Evolutionary conservation across 2,797 vertebrate genomes (phyloP).

Genomic region (Cheirogaleus major): DNA sequence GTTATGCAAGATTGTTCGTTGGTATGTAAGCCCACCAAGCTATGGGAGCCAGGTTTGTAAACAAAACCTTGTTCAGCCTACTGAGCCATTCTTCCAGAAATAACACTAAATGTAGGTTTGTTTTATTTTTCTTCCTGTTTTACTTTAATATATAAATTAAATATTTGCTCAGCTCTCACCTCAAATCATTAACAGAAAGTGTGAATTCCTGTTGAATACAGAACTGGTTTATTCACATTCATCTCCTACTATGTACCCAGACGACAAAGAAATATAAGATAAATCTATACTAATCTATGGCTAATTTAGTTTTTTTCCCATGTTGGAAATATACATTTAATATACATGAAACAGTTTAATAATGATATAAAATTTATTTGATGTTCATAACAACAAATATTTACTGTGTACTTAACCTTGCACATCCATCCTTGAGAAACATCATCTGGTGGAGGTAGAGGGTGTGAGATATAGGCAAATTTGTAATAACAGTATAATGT

Average conservation of each 20-base stretch:
- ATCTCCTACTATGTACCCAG: not conserved
- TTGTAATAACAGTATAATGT: not conserved
- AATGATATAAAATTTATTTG: not conserved
- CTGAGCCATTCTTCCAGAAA: conserved; percentile 18
- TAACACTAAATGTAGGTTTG: not conserved
- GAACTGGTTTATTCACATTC: not conserved
- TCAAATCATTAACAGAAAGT: conserved; percentile 20
- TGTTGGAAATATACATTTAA: not conserved
- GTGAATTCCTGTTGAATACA: conserved; percentile 15
- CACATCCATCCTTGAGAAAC: not conserved
- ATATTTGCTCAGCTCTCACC: not conserved
- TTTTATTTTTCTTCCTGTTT: not conserved
- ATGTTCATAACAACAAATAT: not conserved
- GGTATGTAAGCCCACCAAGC: not conserved
- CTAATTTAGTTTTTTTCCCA: not conserved
- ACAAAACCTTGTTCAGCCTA: conserved; percentile 8
- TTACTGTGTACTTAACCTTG: not conserved
- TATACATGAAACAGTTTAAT: not conserved
- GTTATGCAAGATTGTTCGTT: not conserved
- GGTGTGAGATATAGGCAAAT: not conserved
- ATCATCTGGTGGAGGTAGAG: not conserved
- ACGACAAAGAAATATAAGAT: not conserved
- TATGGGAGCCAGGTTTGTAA: not conserved
- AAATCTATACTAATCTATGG: not conserved
- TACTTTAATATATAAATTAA: conserved; percentile 40